phyloP scores from a whole-genome alignment of 1,140 invertebrate species.

The Apis laboriosa region DNA sequence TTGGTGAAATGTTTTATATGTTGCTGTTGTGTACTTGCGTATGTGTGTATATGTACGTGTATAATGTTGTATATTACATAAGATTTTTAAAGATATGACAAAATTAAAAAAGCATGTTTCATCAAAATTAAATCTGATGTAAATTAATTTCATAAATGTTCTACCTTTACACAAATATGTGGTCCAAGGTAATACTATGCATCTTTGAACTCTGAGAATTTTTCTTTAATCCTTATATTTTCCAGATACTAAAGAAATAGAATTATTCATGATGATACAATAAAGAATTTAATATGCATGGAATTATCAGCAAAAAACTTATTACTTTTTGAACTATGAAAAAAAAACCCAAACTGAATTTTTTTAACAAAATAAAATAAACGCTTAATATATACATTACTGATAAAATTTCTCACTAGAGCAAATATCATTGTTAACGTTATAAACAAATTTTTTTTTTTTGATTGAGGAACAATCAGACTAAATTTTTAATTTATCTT shows the following conservation, averaged over 20 bases:
- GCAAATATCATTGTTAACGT: slow-evolving; percentile 40
- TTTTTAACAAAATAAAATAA: slow-evolving; percentile 55
- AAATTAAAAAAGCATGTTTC: slow-evolving; percentile 47
- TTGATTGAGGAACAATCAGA: slow-evolving; percentile 40
- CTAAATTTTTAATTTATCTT: slow-evolving; percentile 46
- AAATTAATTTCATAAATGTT: slow-evolving; percentile 51
- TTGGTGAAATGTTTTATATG: slow-evolving; percentile 54
- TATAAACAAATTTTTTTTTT: slow-evolving; percentile 32
- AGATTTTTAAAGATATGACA: slow-evolving; percentile 20
- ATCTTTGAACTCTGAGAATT: slow-evolving; percentile 24
- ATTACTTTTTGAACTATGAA: slow-evolving; percentile 10
- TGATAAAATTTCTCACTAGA: slow-evolving; percentile 45
- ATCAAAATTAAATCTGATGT: slow-evolving; percentile 50
- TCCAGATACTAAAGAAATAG: slow-evolving; percentile 53
- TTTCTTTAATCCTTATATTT: slow-evolving; percentile 42
- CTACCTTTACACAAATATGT: slow-evolving; percentile 18
- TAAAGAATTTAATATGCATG: slow-evolving; percentile 36
- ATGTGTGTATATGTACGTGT: slow-evolving; percentile 46
- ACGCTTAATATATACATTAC: slow-evolving; percentile 49
- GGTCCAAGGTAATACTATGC: slow-evolving; percentile 22
- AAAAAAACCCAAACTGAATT: slow-evolving; percentile 52
- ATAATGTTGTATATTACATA: slow-evolving; percentile 38
- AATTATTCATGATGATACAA: slow-evolving; percentile 40
- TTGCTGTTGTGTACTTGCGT: slow-evolving; percentile 35
- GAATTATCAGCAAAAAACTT: slow-evolving; percentile 49